These are phyloP conservation scores for Porites rus DNA, from an alignment of 92 coral and sea anemone species.

Conservation along the genomic window DNA sequence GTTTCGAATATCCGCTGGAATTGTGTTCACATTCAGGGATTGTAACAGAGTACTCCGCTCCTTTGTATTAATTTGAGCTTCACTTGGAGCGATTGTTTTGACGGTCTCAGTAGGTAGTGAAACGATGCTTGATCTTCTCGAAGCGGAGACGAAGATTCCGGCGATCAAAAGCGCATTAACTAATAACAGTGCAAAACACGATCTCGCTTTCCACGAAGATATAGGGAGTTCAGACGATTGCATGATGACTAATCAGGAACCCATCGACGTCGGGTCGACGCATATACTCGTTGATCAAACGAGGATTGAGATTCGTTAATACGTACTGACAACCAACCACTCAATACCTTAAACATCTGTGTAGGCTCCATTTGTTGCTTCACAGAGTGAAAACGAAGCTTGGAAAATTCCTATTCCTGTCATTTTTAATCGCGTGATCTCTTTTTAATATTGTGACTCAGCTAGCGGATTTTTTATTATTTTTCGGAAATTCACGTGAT, in stretches of 20 bases:
- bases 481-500: too few species aligned
- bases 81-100: neutral
- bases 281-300: neutral
- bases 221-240: neutral
- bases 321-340: neutral
- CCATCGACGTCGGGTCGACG: neutral
- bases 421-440: too few species aligned
- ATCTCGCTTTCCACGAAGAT: conserved; percentile 16
- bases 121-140: neutral
- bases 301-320: neutral
- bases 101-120: neutral
- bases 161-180: conserved; percentile 47
- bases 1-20: conserved; percentile 15
- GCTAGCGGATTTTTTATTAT: too few species aligned
- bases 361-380: neutral
- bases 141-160: conserved; percentile 60
- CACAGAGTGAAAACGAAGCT: too few species aligned
- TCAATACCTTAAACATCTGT: neutral
- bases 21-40: neutral
- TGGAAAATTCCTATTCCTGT: too few species aligned
- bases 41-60: neutral
- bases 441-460: too few species aligned
- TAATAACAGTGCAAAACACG: conserved; percentile 41
- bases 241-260: neutral
- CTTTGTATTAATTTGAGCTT: neutral